Base-by-base conservation (phyloP, 2,113 vertebrate genomes). In the Microtus montanus region DNA sequence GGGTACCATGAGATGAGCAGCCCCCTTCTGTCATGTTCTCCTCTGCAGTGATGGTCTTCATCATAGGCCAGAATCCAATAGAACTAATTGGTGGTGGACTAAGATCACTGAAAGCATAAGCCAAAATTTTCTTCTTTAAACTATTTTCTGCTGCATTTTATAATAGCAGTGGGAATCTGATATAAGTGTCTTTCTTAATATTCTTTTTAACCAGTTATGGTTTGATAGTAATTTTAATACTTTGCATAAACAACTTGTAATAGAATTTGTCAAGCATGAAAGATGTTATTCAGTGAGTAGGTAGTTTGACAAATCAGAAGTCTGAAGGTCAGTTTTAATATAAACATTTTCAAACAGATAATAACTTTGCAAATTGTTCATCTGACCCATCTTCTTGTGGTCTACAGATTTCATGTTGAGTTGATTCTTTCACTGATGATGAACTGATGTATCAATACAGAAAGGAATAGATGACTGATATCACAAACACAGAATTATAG, bases 171-270 rank as follows among this genome's bases (percentile, higher is more conserved):
- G 0, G 38, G 15, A 35, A 77, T 44, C 30, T 47, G 33, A 44
- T 2, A 73, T 2, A 70, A 86, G 75, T 73, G 4, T 70, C 14
- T 77, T 89, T 26, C 30, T 79, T 87, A 92, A 86, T 9, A 4
- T 58, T 38, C 10, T 44, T 91, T 95, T 90, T 71, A 14, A 61
- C 61, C 73, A 94, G 89, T 96, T 83, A 80, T 95, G 26, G 44
- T 49, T 33, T 70, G 5, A 75, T 73, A 73, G 68, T 44, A 79
- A 80, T 85, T 20, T 94, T 19, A 71, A 38, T 86, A 73, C 26
- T 90, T 95, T 93, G 35, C 75, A 41, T 77, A 66, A 91, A 85
- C 12, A 11, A 33, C 5, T 92, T 64, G 5, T 13, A 85, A 49
- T 80, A 35, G 88, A 93, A 63, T 17, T 79, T 92, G 73, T 73